Evolutionary conservation across 1,140 invertebrate genomes (phyloP).

Genomic region (Prorops nasuta): DNA sequence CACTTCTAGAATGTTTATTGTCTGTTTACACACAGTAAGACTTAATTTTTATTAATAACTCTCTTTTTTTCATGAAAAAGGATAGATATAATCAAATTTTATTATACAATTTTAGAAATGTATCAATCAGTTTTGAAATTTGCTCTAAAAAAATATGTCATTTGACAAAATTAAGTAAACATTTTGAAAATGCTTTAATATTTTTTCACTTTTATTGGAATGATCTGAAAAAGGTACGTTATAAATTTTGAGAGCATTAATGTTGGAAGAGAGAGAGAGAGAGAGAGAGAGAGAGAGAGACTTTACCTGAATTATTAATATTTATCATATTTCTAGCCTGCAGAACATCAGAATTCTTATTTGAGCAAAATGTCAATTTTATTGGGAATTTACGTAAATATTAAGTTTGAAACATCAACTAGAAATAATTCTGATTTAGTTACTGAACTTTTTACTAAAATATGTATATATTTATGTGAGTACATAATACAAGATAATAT

Average conservation of each 20-base stretch:
- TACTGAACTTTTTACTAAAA: constrained; percentile 34
- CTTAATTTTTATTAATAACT: not conserved
- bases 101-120: constrained; percentile 32
- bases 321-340: constrained; percentile 31
- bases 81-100: constrained; percentile 1
- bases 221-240: constrained; percentile 39
- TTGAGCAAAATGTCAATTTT: constrained; percentile 45
- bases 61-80: not conserved
- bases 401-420: constrained; percentile 34
- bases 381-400: constrained; percentile 41
- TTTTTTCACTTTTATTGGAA: constrained; percentile 46
- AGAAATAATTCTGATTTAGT: constrained; percentile 25
- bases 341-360: constrained; percentile 35
- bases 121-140: constrained; percentile 22
- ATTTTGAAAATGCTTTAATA: constrained; percentile 37
- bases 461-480: constrained; percentile 46
- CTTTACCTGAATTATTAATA: constrained; percentile 5
- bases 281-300: not conserved
- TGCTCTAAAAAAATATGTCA: constrained; percentile 16
- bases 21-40: constrained; percentile 34
- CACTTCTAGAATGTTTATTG: constrained; percentile 30
- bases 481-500: too few relatives aligned
- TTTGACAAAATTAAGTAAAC: constrained; percentile 29
- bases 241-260: too few relatives aligned
- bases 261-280: too few relatives aligned